These are phyloP conservation scores for Zaprionus lineosus DNA, from an alignment of 2,888 invertebrate species.

Conservation along the genomic window DNA sequence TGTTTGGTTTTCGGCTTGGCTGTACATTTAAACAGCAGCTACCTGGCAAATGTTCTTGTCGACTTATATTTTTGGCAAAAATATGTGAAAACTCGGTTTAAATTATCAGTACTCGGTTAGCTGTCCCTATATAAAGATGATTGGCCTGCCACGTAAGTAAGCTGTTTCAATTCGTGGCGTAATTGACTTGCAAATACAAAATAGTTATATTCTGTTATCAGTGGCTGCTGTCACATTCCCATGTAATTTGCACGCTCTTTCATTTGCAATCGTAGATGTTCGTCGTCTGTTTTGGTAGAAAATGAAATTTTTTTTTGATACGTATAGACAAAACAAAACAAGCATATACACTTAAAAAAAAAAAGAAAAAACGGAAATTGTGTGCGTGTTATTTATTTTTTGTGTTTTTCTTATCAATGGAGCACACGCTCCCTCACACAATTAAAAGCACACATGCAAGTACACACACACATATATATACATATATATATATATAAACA, in stretches of 20 bases:
- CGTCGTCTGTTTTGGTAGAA: constrained; percentile 43
- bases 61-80: background rate
- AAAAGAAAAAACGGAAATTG: constrained; percentile 67
- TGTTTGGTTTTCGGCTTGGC: constrained; percentile 28
- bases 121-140: constrained; percentile 40
- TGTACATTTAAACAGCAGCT: constrained; percentile 11
- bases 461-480: background rate
- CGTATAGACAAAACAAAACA: constrained; percentile 55
- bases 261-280: constrained; percentile 28
- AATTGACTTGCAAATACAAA: constrained; percentile 32
- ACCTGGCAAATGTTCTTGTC: constrained; percentile 19
- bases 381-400: constrained; percentile 22
- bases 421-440: constrained; percentile 41
- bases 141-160: constrained; percentile 67
- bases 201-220: constrained; percentile 28
- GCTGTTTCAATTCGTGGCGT: constrained; percentile 15
- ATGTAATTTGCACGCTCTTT: constrained; percentile 46
- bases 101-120: constrained; percentile 39
- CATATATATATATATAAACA: constrained; percentile 17
- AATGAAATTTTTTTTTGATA: constrained; percentile 57
- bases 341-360: constrained; percentile 37
- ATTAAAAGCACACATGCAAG: constrained; percentile 6
- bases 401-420: constrained; percentile 59
- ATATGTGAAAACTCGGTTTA: constrained; percentile 8
- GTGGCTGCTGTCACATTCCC: constrained; percentile 21